Evolutionary conservation across 2,888 invertebrate genomes (phyloP).

Genomic region (Harpalus rubripes): DNA sequence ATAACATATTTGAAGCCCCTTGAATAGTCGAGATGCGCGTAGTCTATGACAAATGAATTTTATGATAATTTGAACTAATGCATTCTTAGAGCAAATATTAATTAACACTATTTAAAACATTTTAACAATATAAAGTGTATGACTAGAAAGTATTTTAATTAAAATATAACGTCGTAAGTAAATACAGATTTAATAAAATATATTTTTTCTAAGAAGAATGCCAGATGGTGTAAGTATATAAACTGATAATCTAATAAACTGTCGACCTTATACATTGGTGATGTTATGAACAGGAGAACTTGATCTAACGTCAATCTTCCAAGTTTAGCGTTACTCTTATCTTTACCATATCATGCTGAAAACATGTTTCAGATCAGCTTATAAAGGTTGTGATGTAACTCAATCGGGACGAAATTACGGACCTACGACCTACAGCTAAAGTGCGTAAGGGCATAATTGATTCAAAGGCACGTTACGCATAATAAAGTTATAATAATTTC

Average conservation of each 20-base stretch:
- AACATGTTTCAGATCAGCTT: neutral
- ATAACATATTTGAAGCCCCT: too few species aligned
- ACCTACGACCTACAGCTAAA: neutral
- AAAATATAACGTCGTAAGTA: too few species aligned
- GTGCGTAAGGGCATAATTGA: neutral
- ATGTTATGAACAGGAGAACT: neutral
- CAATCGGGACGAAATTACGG: neutral
- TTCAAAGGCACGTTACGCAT: neutral
- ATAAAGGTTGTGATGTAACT: neutral
- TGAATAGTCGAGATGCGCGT: too few species aligned
- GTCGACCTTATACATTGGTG: neutral
- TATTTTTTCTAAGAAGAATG: too few species aligned
- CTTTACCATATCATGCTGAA: neutral
- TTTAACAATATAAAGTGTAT: too few species aligned
- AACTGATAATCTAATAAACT: neutral
- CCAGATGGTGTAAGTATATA: neutral
- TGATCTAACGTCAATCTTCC: neutral
- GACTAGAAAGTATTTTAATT: too few species aligned
- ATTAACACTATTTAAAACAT: too few species aligned
- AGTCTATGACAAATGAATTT: too few species aligned
- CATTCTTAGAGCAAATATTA: too few species aligned
- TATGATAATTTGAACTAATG: too few species aligned
- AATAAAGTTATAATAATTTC: slow-evolving; percentile 7
- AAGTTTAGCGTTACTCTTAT: neutral
- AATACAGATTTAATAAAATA: too few species aligned